Evolutionary conservation across 1,140 invertebrate species (phyloP), one percentile per base, ranked within the genome.

Genomic region (Brachionus paranguensis): DNA sequence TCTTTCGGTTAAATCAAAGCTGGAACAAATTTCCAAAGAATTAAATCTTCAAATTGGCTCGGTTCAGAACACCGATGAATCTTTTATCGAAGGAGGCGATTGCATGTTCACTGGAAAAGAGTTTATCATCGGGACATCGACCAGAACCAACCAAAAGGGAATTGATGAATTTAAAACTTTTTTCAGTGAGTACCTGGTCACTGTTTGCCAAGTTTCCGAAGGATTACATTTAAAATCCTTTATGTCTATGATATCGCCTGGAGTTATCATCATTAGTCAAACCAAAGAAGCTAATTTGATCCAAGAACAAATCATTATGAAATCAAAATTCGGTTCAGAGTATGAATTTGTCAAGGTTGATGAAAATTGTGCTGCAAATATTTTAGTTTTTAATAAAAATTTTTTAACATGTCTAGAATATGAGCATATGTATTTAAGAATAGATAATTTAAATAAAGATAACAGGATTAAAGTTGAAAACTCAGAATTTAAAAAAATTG

Each of bases 401-500:
- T 8, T 79, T 37, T 37, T 79, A 2, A 55, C 50, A 37, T 17
- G 33, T 60, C 12, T 12, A 33, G 78, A 79, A 24, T 79, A 79
- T 37, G 78, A 64, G 4, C 1, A 6, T 5, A n/a, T 45, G 27
- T 64, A 79, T 60, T 24, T 7, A 8, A 17, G 11, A 37, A 78
- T 29, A 37, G 24, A 50, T 33, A n/a, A 33, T 45, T 79, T 60
- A 3, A 60, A 64, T 8, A 29, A 33, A 33, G 3, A 14, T 37
- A 17, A 33, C 0, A 37, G 50, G 17, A n/a, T 50, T 76, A 50
- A 5, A 76, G 17, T 37, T 60, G 29, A 60, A n/a, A 79, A 79
- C 60, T 60, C 50, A 11, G 50, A 79, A 79, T 79, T 79, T 17
- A 64, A 79, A 64, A 79, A 60, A 60, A 64, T 79, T 7, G 78